Base-by-base conservation (phyloP, 2,888 invertebrate genomes). In the Teinopalpus imperialis region DNA sequence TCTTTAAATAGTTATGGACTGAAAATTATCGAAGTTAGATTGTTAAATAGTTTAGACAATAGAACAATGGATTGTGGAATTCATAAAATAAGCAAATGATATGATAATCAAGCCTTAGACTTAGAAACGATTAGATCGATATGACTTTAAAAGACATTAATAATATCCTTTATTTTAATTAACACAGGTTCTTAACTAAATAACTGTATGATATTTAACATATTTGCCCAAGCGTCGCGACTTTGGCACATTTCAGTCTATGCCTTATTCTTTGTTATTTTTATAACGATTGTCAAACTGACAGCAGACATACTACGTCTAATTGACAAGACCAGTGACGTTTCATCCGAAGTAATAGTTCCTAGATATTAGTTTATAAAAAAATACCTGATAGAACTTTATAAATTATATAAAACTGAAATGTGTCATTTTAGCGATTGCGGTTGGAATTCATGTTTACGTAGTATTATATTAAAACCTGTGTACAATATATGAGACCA, bases 41-140 rank as follows among this genome's bases (percentile, higher is more conserved):
- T 44, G 37, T 37, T 34, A 14, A 45, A 32, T 39, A 40, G 14
- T 26, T 34, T 39, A 45, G 39, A 32, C 9, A 26, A 37, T 37
- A 36, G 7, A 23, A 30, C n/a, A n/a, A 1, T 23, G 14, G 24
- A 26, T 24, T 13, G 9, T 35, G 14, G 21, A 29, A 36, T 23
- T 30, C 21, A 30, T 7, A 23, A 31, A 30, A 31, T n/a, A 24
- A 18, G n/a, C 18, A 42, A 12, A 6, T 3, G 27, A 27, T 7
- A 16, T 18, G 10, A 32, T 13, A 21, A 14, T 16, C 12, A 30
- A 31, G 7, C 16, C 4, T n/a, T 30, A 12, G 29, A 12, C 9
- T 30, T 29, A 13, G 13, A 20, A 27, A 9, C 6, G 12, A n/a
- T 9, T 8, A 27, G 24, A 23, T 31, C 4, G 27, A 20, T 27